Percentiles rank a stretch among this genome's conserved stretches.
phyloP scores from a whole-genome alignment of 2,888 invertebrate genomes.

The Sylvicola cinctus region DNA sequence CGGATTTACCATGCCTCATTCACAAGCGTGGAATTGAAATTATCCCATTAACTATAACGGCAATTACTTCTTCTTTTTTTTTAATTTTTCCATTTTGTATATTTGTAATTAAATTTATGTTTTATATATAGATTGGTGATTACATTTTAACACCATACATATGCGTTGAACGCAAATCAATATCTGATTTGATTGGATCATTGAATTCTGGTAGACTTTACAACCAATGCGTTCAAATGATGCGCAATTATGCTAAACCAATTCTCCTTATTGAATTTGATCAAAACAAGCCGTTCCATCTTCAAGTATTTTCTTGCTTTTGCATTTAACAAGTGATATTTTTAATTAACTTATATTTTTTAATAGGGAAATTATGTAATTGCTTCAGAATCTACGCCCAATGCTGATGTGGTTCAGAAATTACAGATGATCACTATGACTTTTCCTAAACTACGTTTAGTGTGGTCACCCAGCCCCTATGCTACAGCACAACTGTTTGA shows the following conservation, averaged over 20 bases:
- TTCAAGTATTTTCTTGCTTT: too few species aligned
- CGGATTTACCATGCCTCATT: conserved; percentile 83
- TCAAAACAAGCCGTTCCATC: conserved; percentile 73
- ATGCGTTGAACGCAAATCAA: conserved; percentile 90
- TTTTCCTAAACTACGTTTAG: conserved; percentile 77
- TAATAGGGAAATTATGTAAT: conserved; percentile 58
- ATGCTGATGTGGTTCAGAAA: conserved; percentile 64
- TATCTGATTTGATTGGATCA: conserved; percentile 90
- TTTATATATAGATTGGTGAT: conserved; percentile 84
- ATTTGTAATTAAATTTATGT: too few species aligned
- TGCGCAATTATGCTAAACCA: conserved; percentile 66
- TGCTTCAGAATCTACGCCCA: conserved; percentile 42
- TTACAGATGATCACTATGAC: conserved; percentile 83
- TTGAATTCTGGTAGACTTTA: conserved; percentile 86
- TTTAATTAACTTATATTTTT: conserved; percentile 2
- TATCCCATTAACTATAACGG: conserved; percentile 67
- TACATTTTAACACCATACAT: conserved; percentile 93
- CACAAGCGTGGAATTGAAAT: conserved; percentile 86
- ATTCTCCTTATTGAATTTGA: conserved; percentile 92
- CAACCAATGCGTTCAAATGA: conserved; percentile 90
- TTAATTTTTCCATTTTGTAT: too few species aligned
- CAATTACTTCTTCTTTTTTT: conserved; percentile 15
- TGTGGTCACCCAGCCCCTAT: conserved; percentile 94
- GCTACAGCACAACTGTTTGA: conserved; percentile 92
- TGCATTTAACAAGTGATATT: not conserved